Conservation (phyloP, 2,888 invertebrate genomes). For the Luperina testacea region DNA sequence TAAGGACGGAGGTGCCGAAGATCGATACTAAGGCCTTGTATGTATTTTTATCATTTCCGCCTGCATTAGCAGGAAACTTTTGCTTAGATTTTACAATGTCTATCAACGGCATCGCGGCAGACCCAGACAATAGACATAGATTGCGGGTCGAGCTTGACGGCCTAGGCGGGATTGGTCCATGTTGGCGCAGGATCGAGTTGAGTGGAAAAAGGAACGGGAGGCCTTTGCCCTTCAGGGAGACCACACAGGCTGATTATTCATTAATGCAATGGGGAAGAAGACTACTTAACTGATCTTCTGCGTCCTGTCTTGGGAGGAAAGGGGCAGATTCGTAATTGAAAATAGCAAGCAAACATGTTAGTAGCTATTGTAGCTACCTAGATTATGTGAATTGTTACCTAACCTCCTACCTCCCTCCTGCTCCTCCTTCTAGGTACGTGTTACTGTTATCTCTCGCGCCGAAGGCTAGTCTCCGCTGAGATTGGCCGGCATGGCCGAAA, state of each 20-base stretch:
- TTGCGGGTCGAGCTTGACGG: background rate
- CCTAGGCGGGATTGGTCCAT: background rate
- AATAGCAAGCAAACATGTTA: background rate
- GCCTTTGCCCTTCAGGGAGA: background rate
- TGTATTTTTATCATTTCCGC: conserved; percentile 7
- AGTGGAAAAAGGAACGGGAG: background rate
- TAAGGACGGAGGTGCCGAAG: conserved; percentile 73
- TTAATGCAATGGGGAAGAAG: background rate
- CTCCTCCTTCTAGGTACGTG: no score
- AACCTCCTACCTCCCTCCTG: no score
- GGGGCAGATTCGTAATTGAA: background rate
- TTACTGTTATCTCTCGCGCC: no score
- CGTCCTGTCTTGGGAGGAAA: background rate
- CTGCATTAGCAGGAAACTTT: background rate
- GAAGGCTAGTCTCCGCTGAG: no score
- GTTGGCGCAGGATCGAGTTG: background rate
- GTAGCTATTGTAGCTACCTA: background rate
- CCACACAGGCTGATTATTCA: background rate
- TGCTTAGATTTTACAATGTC: background rate
- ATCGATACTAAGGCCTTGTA: conserved; percentile 63
- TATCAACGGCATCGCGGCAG: background rate
- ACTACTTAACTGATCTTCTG: background rate
- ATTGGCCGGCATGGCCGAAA: no score
- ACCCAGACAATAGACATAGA: background rate
- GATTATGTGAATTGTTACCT: background rate